phyloP scores from a whole-genome alignment of 2,888 invertebrate species.

The Anaspis maculata region DNA sequence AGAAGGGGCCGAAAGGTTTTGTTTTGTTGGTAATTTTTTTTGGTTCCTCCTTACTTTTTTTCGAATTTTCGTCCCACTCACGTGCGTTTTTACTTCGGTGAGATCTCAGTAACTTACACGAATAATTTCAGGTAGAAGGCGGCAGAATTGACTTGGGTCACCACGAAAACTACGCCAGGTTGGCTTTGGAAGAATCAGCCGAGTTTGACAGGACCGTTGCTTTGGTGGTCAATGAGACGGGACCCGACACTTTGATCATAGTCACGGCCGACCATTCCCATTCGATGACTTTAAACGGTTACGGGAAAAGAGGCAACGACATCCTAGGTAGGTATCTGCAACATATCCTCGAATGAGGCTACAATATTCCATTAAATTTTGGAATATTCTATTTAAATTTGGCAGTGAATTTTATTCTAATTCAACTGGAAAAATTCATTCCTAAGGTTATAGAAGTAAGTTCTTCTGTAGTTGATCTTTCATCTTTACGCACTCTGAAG shows the following conservation, averaged over 20 bases:
- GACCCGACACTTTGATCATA: conserved; percentile 64
- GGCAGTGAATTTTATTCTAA: background rate
- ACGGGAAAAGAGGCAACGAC: conserved; percentile 56
- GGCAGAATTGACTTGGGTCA: conserved; percentile 76
- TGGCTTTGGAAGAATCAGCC: conserved; percentile 65
- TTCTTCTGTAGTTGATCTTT: no score
- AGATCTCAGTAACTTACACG: no score
- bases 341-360: no score
- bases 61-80: background rate
- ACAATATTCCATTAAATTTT: no score
- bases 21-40: no score
- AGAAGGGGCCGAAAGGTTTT: conserved; percentile 56
- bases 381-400: conserved; percentile 5
- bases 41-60: conserved; percentile 48
- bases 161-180: conserved; percentile 64
- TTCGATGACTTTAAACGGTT: conserved; percentile 65
- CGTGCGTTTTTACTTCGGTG: no score
- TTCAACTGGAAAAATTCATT: background rate
- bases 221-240: conserved; percentile 50
- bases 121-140: conserved; percentile 76
- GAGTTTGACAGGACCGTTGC: conserved; percentile 68
- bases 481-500: no score
- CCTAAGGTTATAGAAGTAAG: no score
- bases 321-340: conserved; percentile 50
- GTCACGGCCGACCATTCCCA: conserved; percentile 77